Conservation (phyloP, 2,888 invertebrate genomes). For the Pandemis heparana region DNA sequence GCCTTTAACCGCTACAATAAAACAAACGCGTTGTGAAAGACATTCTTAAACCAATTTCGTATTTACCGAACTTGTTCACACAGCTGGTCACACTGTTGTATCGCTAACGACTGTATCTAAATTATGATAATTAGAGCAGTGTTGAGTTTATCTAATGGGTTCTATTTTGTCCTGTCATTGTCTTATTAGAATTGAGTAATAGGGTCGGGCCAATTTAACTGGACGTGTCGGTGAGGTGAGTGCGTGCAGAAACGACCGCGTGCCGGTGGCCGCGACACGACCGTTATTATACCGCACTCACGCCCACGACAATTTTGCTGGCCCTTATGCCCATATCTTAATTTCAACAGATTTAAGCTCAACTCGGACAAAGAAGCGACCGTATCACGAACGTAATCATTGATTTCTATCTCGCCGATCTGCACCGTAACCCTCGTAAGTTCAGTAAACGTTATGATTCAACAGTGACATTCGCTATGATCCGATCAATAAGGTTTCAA, state of each 20-base stretch:
- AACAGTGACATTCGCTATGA: constrained; percentile 73
- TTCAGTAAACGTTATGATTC: constrained; percentile 67
- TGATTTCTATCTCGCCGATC: constrained; percentile 67
- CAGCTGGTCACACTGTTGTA: constrained; percentile 34
- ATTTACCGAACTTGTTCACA: constrained; percentile 14
- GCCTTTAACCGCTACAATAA: constrained; percentile 16
- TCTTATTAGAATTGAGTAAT: constrained; percentile 28
- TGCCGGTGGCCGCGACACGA: constrained; percentile 49
- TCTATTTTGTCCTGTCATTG: constrained; percentile 20
- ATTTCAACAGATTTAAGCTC: constrained; percentile 45
- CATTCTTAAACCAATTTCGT: constrained; percentile 36
- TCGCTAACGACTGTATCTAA: constrained; percentile 30
- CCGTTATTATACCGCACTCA: constrained; percentile 50
- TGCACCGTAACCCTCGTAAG: constrained; percentile 65
- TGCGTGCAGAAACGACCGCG: constrained; percentile 63
- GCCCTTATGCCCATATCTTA: constrained; percentile 13
- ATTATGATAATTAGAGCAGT: constrained; percentile 27
- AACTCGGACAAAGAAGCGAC: constrained; percentile 40
- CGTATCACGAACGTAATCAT: constrained; percentile 57
- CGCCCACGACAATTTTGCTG: constrained; percentile 43
- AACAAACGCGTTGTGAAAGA: constrained; percentile 31
- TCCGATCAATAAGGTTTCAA: constrained; percentile 61
- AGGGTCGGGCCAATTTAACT: constrained; percentile 52
- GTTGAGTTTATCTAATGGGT: constrained; percentile 14
- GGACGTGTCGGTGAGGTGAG: constrained; percentile 54